Evolutionary conservation across 2,113 vertebrate species (phyloP).

Genomic region (Gopherus evgoodei): DNA sequence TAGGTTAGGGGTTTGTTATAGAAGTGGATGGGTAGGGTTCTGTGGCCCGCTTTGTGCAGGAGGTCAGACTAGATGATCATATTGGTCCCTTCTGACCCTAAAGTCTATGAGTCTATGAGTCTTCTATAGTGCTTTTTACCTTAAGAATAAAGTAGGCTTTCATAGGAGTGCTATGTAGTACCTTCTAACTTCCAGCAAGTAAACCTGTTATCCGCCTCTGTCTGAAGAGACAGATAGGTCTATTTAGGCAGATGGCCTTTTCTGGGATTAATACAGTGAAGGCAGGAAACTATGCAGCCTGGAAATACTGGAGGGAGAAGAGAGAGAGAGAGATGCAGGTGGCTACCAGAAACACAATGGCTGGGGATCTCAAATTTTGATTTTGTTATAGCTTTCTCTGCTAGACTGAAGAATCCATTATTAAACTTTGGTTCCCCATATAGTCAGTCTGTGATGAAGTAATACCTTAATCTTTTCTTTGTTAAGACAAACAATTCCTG

Average conservation of each 20-base stretch:
- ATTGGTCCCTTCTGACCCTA: too few relatives aligned
- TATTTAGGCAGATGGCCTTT: neutral
- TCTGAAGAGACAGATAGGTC: neutral
- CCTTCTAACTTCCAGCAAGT: neutral
- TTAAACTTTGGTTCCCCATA: neutral
- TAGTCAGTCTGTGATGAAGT: neutral
- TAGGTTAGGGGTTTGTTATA: too few relatives aligned
- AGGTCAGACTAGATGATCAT: too few relatives aligned
- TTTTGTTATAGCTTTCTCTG: neutral
- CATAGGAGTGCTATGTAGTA: neutral
- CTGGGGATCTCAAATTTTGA: neutral
- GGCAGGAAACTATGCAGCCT: neutral
- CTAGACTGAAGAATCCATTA: neutral
- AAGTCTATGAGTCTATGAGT: too few relatives aligned
- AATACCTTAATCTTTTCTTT: neutral
- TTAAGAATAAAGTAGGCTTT: neutral
- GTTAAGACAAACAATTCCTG: neutral
- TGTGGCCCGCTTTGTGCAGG: too few relatives aligned
- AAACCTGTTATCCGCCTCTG: neutral
- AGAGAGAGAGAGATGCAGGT: neutral
- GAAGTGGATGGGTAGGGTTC: too few relatives aligned
- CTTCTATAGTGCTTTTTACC: neutral
- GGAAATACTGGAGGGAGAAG: neutral
- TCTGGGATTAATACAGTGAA: neutral
- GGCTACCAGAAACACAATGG: neutral